Conservation (phyloP, 2,113 vertebrate genomes). For the Irena cyanogastra region DNA sequence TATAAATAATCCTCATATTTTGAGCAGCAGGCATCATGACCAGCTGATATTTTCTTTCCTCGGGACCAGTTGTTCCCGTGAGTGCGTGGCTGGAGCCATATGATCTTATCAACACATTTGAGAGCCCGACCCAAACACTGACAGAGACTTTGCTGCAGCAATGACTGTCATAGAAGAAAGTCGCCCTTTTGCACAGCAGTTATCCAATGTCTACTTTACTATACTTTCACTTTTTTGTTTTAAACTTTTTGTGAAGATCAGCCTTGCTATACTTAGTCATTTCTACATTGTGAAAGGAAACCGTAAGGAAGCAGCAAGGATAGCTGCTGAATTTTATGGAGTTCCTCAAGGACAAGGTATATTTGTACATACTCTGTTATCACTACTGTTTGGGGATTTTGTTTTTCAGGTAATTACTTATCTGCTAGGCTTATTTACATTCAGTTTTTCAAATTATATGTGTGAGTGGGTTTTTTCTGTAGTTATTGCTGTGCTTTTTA, state of each 20-base stretch:
- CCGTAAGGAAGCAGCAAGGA: slow-evolving; percentile 92
- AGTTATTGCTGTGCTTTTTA: not conserved
- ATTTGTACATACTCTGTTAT: slow-evolving; percentile 25
- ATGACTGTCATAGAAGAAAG: slow-evolving; percentile 85
- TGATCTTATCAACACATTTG: slow-evolving; percentile 74
- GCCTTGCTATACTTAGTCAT: slow-evolving; percentile 91
- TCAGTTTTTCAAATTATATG: not conserved
- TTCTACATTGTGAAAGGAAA: slow-evolving; percentile 97
- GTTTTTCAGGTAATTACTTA: not conserved
- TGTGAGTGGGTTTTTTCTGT: not conserved
- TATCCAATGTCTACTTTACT: slow-evolving; percentile 95
- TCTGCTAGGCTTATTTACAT: not conserved
- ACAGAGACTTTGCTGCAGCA: slow-evolving; percentile 62
- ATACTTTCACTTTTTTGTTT: slow-evolving; percentile 97
- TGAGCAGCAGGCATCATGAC: slow-evolving; percentile 74
- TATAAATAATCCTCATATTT: slow-evolving; percentile 79
- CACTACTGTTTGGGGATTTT: not conserved
- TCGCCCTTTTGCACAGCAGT: slow-evolving; percentile 85
- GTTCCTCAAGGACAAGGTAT: slow-evolving; percentile 87
- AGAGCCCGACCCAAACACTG: slow-evolving; percentile 70
- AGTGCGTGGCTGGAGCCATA: slow-evolving; percentile 72
- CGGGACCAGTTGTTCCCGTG: slow-evolving; percentile 79
- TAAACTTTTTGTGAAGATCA: slow-evolving; percentile 96
- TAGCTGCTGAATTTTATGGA: slow-evolving; percentile 93
- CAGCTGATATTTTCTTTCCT: slow-evolving; percentile 76